These are phyloP conservation scores for Drosophila atripex DNA, from an alignment of 2,888 invertebrate species.

Conservation along the genomic window DNA sequence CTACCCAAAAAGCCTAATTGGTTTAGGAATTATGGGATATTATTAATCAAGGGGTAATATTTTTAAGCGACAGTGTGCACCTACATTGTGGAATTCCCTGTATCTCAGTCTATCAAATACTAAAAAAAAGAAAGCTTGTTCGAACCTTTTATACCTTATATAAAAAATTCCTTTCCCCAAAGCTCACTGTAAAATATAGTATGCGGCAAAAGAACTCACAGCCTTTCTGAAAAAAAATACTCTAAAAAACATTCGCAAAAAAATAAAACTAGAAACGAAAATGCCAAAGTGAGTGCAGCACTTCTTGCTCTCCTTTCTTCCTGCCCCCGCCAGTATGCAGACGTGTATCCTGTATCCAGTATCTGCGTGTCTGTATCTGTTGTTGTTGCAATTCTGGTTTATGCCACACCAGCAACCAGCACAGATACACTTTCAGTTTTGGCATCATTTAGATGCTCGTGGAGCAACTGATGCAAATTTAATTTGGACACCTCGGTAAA, in stretches of 20 bases:
- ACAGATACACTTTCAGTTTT: constrained; percentile 57
- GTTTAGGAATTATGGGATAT: no score
- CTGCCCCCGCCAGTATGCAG: not conserved
- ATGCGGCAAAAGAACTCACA: constrained; percentile 19
- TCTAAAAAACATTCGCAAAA: constrained; percentile 30
- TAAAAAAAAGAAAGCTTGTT: no score
- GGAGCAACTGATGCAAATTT: constrained; percentile 80
- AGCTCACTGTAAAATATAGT: constrained; percentile 22
- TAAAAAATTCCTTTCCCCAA: not conserved
- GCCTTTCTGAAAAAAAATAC: constrained; percentile 35
- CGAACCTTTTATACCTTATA: not conserved
- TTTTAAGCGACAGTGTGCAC: no score
- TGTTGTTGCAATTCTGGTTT: constrained; percentile 55
- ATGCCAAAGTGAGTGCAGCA: constrained; percentile 71
- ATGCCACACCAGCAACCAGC: constrained; percentile 28
- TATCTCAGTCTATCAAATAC: no score
- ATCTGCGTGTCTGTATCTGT: constrained; percentile 2
- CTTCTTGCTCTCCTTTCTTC: constrained; percentile 28
- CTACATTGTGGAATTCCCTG: no score
- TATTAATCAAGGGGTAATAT: no score
- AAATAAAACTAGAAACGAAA: constrained; percentile 56
- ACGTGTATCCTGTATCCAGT: constrained; percentile 15
- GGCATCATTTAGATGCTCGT: constrained; percentile 81
- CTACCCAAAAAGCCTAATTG: no score
- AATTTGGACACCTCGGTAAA: constrained; percentile 78